Evolutionary conservation across 2,888 invertebrate genomes (phyloP).

Genomic region (Halictus ligatus): DNA sequence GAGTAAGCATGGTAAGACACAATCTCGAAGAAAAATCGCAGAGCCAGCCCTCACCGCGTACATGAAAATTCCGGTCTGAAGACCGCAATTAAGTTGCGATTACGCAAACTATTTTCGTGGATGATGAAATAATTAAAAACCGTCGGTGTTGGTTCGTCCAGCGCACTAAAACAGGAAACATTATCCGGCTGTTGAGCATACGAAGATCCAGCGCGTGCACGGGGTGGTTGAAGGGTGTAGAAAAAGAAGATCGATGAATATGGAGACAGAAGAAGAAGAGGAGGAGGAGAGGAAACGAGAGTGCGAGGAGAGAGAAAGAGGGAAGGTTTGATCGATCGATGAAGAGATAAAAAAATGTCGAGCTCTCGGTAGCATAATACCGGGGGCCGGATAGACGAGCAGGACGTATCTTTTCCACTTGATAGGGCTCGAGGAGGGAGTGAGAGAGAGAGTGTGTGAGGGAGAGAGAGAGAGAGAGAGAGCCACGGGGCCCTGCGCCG

Average conservation of each 20-base stretch:
- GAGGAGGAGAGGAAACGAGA: background rate
- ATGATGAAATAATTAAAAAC: conserved; percentile 19
- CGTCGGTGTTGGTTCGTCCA: conserved; percentile 4
- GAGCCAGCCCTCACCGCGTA: background rate
- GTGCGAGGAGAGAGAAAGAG: background rate
- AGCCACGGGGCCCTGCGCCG: conserved; percentile 13
- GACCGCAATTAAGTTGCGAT: background rate
- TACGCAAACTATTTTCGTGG: background rate
- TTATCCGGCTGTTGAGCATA: conserved; percentile 33
- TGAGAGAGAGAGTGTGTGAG: conserved; percentile 10
- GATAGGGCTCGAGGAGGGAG: conserved; percentile 57
- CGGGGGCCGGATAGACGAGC: conserved; percentile 59
- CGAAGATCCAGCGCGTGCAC: conserved; percentile 38
- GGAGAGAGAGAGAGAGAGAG: background rate
- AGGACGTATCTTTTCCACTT: conserved; percentile 72
- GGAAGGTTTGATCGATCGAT: conserved; percentile 58
- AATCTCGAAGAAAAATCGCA: background rate
- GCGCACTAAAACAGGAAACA: conserved; percentile 44
- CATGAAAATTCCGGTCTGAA: background rate
- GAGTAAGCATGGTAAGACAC: background rate
- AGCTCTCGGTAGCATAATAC: conserved; percentile 67
- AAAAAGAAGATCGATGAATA: background rate
- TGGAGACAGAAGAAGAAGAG: background rate
- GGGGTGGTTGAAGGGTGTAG: conserved; percentile 13
- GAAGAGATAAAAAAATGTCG: conserved; percentile 60